phyloP scores from a whole-genome alignment of 2,888 invertebrate species.

The Altica lythri region DNA sequence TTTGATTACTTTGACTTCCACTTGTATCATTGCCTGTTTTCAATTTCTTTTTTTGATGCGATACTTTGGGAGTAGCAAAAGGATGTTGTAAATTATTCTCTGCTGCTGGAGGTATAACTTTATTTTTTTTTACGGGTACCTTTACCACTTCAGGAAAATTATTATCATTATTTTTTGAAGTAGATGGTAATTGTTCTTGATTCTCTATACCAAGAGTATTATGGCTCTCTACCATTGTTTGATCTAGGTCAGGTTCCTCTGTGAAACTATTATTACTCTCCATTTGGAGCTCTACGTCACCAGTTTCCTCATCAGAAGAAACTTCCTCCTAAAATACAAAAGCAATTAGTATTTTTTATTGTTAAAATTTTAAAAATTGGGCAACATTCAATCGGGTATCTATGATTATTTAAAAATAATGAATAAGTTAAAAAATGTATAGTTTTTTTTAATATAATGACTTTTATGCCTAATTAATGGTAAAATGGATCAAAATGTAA shows the following conservation, averaged over 20 bases:
- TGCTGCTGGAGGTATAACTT: not conserved
- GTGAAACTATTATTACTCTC: not conserved
- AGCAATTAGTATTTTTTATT: not conserved
- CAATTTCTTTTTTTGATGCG: constrained; percentile 1
- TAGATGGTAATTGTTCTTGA: not conserved
- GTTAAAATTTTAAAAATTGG: not conserved
- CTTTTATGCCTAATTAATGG: not conserved
- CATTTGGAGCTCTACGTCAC: not conserved
- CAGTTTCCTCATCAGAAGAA: not conserved
- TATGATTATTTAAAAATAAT: not conserved
- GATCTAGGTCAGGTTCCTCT: not conserved
- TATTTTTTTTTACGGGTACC: not conserved
- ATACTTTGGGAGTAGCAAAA: not conserved
- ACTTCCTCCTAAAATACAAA: not conserved
- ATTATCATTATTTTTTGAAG: not conserved
- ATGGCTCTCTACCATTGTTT: not conserved
- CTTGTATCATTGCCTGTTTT: not conserved
- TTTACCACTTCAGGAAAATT: not conserved
- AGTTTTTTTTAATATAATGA: not conserved
- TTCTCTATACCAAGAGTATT: not conserved
- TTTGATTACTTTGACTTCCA: constrained; percentile 13
- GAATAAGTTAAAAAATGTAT: not conserved
- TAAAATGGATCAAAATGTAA: not conserved
- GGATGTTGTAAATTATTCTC: not conserved
- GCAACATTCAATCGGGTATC: not conserved